Evolutionary conservation across 2,888 invertebrate species (phyloP), one percentile per base, ranked within the genome.

Genomic region (Nineta flava): DNA sequence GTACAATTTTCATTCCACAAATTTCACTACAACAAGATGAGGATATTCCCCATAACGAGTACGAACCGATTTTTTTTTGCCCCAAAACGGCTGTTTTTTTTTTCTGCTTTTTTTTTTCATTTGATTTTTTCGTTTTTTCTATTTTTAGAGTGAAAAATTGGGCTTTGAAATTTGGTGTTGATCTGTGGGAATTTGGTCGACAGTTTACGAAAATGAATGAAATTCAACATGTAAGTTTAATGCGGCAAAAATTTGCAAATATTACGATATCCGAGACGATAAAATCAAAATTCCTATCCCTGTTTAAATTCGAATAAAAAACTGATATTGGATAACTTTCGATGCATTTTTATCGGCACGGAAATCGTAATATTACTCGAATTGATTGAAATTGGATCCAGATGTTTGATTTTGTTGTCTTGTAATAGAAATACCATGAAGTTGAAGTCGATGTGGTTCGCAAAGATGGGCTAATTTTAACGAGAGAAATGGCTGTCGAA

Each of bases 41-140:
- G 74, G 87, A 87, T 67, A 88, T 88, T 64, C 88, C 87, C 53
- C 87, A 87, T 68, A 85, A 86, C 71, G 87, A 87, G 88, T 88
- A 75, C 86, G 87, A 43, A 43, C n/a, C n/a, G n/a, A n/a, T 43
- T 38, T n/a, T 35, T n/a, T 32, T n/a, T 13, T 38, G 3, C 38
- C n/a, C 7, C 38, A 38, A 1, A 38, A n/a, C 1, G 15, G 15
- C 3, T 38, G 9, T 4, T 42, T 9, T 10, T 15, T 43, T 15
- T 16, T 43, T 17, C 1, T 12, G 3, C 9, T 9, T 10, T 15
- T 43, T 15, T 16, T 43, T 17, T 2, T 12, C 1, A 16, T 16
- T 9, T 43, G 12, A 17, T 16, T 12, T n/a, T 43, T 42, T 15
- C n/a, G n/a, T n/a, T 15, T 16, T 16, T 15, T 47, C 32, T 17